These are phyloP conservation scores for Apodemia duryi DNA, from an alignment of 2,888 invertebrate genomes.

Conservation along the genomic window DNA sequence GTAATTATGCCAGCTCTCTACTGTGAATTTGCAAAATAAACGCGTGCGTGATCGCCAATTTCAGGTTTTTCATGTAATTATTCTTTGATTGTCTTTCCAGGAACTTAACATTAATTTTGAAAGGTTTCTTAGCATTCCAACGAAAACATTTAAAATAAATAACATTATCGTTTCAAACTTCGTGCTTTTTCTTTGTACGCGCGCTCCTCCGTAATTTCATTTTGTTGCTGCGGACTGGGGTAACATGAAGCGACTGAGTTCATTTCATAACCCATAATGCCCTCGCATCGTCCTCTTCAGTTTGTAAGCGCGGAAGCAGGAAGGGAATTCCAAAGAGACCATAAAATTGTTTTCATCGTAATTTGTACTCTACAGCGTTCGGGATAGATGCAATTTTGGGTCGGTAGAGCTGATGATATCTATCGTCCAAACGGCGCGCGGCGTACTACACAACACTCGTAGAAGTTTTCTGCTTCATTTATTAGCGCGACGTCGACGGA, in stretches of 20 bases:
- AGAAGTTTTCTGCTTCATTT: slow-evolving; percentile 77
- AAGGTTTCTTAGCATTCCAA: too few species aligned
- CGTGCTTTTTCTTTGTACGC: slow-evolving; percentile 56
- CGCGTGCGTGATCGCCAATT: too few species aligned
- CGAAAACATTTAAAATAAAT: slow-evolving; percentile 26
- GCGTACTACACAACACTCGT: slow-evolving; percentile 49
- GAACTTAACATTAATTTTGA: too few species aligned
- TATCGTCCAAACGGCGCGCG: slow-evolving; percentile 60
- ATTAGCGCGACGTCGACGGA: slow-evolving; percentile 70
- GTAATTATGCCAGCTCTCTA: too few species aligned
- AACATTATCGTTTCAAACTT: slow-evolving; percentile 21
- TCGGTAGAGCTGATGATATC: slow-evolving; percentile 41
- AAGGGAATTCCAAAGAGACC: slow-evolving; percentile 35
- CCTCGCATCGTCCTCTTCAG: slow-evolving; percentile 46
- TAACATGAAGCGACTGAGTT: slow-evolving; percentile 67
- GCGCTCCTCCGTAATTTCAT: slow-evolving; percentile 67
- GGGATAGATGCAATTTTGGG: slow-evolving; percentile 50
- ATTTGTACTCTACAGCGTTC: slow-evolving; percentile 51
- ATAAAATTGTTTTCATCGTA: slow-evolving; percentile 51
- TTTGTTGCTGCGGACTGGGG: slow-evolving; percentile 51
- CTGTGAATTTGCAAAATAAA: too few species aligned
- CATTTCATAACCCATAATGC: slow-evolving; percentile 75
- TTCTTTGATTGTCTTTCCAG: too few species aligned
- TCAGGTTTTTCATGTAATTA: too few species aligned
- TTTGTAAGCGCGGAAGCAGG: slow-evolving; percentile 39